Conservation (phyloP, 2,797 vertebrate genomes). For the Halcyon badia region DNA sequence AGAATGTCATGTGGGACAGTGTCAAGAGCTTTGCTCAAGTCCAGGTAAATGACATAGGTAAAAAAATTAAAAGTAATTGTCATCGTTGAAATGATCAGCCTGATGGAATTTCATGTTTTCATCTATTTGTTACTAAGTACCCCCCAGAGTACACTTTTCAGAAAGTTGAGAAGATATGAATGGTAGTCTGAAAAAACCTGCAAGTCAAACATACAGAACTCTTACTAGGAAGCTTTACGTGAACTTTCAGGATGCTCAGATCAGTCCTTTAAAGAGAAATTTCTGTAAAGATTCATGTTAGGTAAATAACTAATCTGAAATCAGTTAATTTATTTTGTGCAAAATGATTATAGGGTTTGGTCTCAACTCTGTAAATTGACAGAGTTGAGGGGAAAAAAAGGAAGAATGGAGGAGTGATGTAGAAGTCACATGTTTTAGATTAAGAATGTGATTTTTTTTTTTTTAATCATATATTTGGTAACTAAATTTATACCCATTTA, state of each 20-base stretch:
- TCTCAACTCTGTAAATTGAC: background rate
- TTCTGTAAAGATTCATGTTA: background rate
- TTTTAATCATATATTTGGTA: background rate
- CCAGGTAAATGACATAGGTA: too few relatives aligned
- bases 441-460: background rate
- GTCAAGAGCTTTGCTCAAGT: too few relatives aligned
- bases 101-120: background rate
- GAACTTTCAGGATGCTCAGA: background rate
- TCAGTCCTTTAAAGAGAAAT: background rate
- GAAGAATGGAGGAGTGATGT: background rate
- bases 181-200: background rate
- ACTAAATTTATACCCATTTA: background rate
- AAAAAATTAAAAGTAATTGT: background rate
- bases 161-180: background rate
- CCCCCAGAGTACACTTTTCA: background rate
- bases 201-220: background rate
- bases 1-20: too few relatives aligned
- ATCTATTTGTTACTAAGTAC: background rate
- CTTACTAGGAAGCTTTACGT: background rate
- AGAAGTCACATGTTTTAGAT: background rate
- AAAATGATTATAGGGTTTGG: background rate
- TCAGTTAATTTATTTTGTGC: background rate
- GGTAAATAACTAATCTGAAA: background rate
- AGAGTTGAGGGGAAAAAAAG: background rate
- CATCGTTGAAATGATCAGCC: background rate